Base-by-base conservation (phyloP, 2,797 vertebrate genomes). In the Epinephelus coioides region DNA sequence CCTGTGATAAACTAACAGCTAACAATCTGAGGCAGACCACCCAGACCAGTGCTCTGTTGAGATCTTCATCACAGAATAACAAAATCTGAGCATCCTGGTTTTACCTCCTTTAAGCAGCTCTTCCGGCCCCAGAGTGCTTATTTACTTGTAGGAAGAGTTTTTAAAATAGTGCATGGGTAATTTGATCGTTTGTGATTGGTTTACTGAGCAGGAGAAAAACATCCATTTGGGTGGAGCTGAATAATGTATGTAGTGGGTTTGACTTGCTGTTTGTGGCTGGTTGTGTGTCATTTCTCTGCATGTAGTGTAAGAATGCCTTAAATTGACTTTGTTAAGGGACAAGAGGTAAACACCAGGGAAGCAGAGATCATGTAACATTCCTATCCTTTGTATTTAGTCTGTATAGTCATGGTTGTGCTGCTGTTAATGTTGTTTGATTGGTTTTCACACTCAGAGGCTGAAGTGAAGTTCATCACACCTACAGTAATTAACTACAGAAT, bases 21-120 rank as follows among this genome's bases (percentile, higher is more conserved):
- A 54, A 59, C 19, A 84, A 65, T 57, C 15, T 30, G 50, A 65
- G 38, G 8, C 18, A 46, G 30, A 56, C 25, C 67, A 68, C 53
- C 57, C 47, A 13, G 65, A 69, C 50, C 19, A 51, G 44, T 25
- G 21, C 19, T 57, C 27, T 80, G 18, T 23, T 69, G 50, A 73
- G n/a, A 78, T 75, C 30, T 63, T 65, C n/a, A 79, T 81, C 56
- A 68, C 69, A 66, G 44, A 81, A 56, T 18, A 49, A 74, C 44
- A 54, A 15, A 70, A 64, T 55, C 12, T 15, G 18, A 49, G 59
- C 53, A 61, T 38, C 1, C 47, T 51, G 0, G 15, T 79, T 72
- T 62, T 21, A 64, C 38, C 68, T 60, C 56, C 44, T 78, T 68
- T 43, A 43, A 61, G 53, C 15, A 50, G 14, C 2, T 77, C 34